Conservation (phyloP, 2,888 invertebrate genomes). For the Linnaemya tessellans region DNA sequence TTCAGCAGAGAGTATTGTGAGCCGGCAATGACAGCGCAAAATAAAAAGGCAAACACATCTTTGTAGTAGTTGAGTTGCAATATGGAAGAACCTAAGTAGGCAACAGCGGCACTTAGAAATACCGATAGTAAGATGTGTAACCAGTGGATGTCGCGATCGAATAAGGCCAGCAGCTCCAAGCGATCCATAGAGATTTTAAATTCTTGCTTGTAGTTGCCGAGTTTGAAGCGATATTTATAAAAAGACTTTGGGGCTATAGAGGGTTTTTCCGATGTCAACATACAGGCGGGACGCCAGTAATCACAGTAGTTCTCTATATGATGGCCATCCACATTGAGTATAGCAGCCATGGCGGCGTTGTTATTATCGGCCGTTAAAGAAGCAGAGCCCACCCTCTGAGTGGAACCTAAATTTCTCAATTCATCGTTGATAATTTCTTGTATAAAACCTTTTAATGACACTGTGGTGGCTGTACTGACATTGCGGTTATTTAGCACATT, state of each 20-base stretch:
- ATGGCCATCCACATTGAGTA: conserved; percentile 80
- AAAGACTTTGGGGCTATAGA: conserved; percentile 81
- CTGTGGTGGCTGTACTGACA: conserved; percentile 74
- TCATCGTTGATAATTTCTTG: conserved; percentile 78
- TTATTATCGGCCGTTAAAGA: conserved; percentile 57
- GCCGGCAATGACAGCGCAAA: conserved; percentile 98
- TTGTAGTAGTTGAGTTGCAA: conserved; percentile 93
- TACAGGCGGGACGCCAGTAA: conserved; percentile 82
- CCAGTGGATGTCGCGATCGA: conserved; percentile 94
- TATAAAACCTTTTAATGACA: conserved; percentile 80
- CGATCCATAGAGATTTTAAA: conserved; percentile 95
- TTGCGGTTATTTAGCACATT: conserved; percentile 72
- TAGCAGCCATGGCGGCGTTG: conserved; percentile 73
- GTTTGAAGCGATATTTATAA: conserved; percentile 82
- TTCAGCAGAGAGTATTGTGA: conserved; percentile 98
- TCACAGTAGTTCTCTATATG: conserved; percentile 81
- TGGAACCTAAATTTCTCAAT: conserved; percentile 70
- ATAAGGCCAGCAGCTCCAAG: conserved; percentile 93
- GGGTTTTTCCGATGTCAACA: conserved; percentile 80
- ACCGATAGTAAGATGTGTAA: conserved; percentile 91
- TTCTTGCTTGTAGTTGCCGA: conserved; percentile 80
- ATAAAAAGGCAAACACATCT: conserved; percentile 96
- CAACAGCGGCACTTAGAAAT: conserved; percentile 92
- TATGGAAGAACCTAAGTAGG: conserved; percentile 92
- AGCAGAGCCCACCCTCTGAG: conserved; percentile 57